A percentile compares a stretch with the other conserved stretches of the same genome.
phyloP scores from a whole-genome alignment of 2,888 invertebrate genomes.

The Dichetophora obliterata region DNA sequence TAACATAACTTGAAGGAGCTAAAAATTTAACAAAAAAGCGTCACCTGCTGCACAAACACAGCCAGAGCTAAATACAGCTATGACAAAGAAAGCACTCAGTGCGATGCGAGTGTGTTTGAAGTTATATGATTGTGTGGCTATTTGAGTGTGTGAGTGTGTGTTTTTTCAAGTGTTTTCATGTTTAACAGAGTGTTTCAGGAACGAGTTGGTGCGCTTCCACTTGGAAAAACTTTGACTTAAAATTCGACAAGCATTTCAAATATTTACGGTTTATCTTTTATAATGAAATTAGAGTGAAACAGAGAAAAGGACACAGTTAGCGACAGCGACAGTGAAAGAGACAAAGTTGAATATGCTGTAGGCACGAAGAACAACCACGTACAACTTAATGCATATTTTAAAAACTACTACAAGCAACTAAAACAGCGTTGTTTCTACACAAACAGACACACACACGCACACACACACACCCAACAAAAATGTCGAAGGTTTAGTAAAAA shows the following conservation, averaged over 20 bases:
- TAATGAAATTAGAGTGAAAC: slow-evolving; percentile 28
- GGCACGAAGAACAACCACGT: no score
- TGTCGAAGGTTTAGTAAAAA: no score
- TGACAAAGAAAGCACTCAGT: background rate
- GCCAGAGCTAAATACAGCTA: background rate
- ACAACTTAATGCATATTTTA: no score
- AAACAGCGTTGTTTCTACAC: no score
- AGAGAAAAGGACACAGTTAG: no score
- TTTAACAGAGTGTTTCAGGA: background rate
- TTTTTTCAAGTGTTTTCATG: background rate
- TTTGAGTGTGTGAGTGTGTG: background rate
- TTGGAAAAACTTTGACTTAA: slow-evolving; percentile 21
- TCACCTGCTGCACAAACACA: slow-evolving; percentile 17
- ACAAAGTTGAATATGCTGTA: no score
- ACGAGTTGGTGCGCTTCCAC: slow-evolving; percentile 4
- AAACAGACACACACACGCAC: no score
- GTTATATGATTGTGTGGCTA: no score
- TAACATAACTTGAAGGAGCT: slow-evolving; percentile 21
- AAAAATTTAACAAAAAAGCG: slow-evolving; percentile 4
- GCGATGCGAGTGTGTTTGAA: no score
- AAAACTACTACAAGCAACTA: no score
- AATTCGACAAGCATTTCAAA: slow-evolving; percentile 26
- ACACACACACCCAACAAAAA: no score
- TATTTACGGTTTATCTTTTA: slow-evolving; percentile 27
- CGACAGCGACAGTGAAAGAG: background rate